These are phyloP conservation scores for Lateolabrax maculatus DNA, from an alignment of 2,797 vertebrate genomes.

Conservation along the genomic window DNA sequence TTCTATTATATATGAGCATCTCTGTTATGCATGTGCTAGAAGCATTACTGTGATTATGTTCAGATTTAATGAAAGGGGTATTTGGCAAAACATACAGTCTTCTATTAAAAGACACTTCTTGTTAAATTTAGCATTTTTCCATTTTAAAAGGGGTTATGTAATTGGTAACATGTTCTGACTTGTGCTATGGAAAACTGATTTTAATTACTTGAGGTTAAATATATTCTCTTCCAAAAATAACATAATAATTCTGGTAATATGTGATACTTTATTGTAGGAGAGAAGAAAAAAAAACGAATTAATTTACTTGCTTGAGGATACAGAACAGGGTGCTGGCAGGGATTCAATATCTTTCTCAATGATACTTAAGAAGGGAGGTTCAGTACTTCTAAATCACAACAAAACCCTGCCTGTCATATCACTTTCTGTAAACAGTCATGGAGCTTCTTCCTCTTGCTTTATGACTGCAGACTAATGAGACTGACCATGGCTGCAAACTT, in stretches of 20 bases:
- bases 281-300: background rate
- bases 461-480: background rate
- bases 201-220: conserved; percentile 28
- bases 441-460: background rate
- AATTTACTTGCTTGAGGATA: background rate
- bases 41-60: background rate
- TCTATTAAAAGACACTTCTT: conserved; percentile 3
- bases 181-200: conserved; percentile 10
- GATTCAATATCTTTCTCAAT: conserved; percentile 11
- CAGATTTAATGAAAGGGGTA: conserved; percentile 3
- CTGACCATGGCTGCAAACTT: background rate
- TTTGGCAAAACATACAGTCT: background rate
- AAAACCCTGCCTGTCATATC: background rate
- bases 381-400: background rate
- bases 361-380: conserved; percentile 17
- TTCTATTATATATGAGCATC: background rate
- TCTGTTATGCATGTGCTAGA: background rate
- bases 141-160: conserved; percentile 1
- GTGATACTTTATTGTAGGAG: conserved; percentile 1
- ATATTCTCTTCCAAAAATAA: background rate
- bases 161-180: background rate
- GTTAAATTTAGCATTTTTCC: background rate
- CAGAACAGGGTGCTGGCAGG: background rate
- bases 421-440: background rate
- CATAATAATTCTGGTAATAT: background rate